A percentile compares a stretch with the other conserved stretches of the same genome.
Conservation (phyloP, 2,888 invertebrate species). For the Alloplasta piceator region DNA sequence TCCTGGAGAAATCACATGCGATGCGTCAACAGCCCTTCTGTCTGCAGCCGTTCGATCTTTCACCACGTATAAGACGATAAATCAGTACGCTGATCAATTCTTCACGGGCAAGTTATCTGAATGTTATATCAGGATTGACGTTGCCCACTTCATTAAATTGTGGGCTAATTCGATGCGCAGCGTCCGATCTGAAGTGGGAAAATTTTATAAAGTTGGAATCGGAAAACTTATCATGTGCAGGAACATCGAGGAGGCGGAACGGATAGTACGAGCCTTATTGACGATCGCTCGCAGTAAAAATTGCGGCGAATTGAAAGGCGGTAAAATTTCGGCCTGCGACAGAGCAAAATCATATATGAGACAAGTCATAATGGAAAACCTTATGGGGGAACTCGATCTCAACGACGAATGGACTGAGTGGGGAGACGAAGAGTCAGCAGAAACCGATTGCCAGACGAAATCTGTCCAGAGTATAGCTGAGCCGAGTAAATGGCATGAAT, state of each 20-base stretch:
- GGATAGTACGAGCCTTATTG: constrained; percentile 31
- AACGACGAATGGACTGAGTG: constrained; percentile 34
- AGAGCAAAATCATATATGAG: constrained; percentile 39
- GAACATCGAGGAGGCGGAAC: constrained; percentile 37
- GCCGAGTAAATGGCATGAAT: constrained; percentile 50
- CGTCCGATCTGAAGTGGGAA: constrained; percentile 43
- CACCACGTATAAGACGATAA: constrained; percentile 57
- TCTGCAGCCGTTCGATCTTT: constrained; percentile 58
- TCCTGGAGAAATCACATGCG: constrained; percentile 62
- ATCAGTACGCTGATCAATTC: constrained; percentile 55
- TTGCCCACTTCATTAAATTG: constrained; percentile 62
- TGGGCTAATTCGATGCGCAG: constrained; percentile 51
- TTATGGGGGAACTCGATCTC: constrained; percentile 31
- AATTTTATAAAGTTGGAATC: constrained; percentile 60
- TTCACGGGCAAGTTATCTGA: constrained; percentile 20
- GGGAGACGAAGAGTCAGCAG: constrained; percentile 4
- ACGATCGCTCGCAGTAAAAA: constrained; percentile 45
- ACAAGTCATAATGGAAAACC: constrained; percentile 36
- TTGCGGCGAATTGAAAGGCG: constrained; percentile 21
- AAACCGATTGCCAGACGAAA: constrained; percentile 13
- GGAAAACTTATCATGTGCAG: constrained; percentile 45
- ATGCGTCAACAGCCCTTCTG: constrained; percentile 60
- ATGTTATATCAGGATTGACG: constrained; percentile 62
- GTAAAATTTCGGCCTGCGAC: constrained; percentile 47
- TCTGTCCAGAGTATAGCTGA: constrained; percentile 23